Evolutionary conservation across 2,113 vertebrate genomes (phyloP).

Genomic region (Vombatus ursinus): DNA sequence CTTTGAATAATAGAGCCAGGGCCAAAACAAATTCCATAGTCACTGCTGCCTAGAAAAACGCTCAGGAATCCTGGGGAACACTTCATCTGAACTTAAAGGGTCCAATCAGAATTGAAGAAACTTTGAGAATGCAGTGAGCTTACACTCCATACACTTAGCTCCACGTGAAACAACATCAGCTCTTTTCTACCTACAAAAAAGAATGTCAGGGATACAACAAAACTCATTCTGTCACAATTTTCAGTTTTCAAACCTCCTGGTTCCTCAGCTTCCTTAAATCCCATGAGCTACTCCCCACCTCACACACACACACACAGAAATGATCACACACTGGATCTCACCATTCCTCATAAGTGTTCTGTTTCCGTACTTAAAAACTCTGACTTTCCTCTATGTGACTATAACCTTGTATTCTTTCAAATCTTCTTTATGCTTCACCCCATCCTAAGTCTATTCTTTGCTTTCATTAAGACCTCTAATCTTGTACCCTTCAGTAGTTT

Average conservation of each 20-base stretch:
- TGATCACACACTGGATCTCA: not conserved
- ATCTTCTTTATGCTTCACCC: no score
- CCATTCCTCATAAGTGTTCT: not conserved
- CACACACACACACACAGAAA: no score
- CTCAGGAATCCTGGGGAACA: not conserved
- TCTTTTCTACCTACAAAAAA: conserved; percentile 42
- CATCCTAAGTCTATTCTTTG: no score
- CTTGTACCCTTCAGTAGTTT: no score
- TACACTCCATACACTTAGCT: conserved; percentile 8
- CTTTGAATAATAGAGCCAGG: not conserved
- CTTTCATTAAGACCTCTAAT: no score
- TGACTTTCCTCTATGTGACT: no score
- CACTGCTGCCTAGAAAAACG: conserved; percentile 13
- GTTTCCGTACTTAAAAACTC: no score
- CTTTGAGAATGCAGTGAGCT: not conserved
- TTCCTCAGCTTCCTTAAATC: not conserved
- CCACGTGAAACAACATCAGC: not conserved
- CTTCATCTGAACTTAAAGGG: conserved; percentile 27
- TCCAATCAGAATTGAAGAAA: conserved; percentile 18
- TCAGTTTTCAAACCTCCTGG: conserved; percentile 17
- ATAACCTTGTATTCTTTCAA: not conserved
- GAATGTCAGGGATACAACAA: conserved; percentile 19
- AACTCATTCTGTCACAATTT: conserved; percentile 44
- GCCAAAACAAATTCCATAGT: conserved; percentile 28
- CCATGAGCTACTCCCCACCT: not conserved